Conservation (phyloP, 2,888 invertebrate genomes). For the Ophion ventricosus region DNA sequence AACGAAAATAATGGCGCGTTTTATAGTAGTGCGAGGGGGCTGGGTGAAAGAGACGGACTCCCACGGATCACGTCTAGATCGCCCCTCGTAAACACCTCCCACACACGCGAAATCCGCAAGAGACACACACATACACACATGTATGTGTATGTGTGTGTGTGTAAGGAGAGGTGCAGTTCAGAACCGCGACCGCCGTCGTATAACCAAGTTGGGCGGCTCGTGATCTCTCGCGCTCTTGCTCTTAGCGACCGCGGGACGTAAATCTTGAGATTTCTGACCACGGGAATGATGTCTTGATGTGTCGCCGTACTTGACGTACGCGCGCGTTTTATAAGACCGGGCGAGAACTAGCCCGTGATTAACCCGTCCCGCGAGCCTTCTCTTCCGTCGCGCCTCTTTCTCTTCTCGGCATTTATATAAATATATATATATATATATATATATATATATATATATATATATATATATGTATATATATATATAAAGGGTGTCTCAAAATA, state of each 20-base stretch:
- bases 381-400: constrained; percentile 55
- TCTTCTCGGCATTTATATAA: background rate
- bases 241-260: constrained; percentile 45
- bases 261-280: constrained; percentile 70
- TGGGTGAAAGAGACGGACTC: constrained; percentile 66
- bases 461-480: no score
- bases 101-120: constrained; percentile 67
- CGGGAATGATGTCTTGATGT: constrained; percentile 78
- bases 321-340: constrained; percentile 49
- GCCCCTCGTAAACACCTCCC: constrained; percentile 77
- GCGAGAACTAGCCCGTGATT: constrained; percentile 66
- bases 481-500: no score
- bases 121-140: constrained; percentile 26
- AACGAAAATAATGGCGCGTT: constrained; percentile 28
- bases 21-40: constrained; percentile 26
- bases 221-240: constrained; percentile 25
- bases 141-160: constrained; percentile 17
- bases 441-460: background rate
- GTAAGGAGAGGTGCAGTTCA: constrained; percentile 11
- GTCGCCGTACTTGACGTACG: constrained; percentile 68
- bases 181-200: constrained; percentile 39
- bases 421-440: background rate
- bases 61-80: constrained; percentile 73
- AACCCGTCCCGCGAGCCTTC: constrained; percentile 68
- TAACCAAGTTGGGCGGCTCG: constrained; percentile 52